A percentile compares a stretch with the other conserved stretches of the same genome.
These are phyloP conservation scores for Mobula birostris DNA, from an alignment of 2,113 vertebrate species.

Conservation along the genomic window DNA sequence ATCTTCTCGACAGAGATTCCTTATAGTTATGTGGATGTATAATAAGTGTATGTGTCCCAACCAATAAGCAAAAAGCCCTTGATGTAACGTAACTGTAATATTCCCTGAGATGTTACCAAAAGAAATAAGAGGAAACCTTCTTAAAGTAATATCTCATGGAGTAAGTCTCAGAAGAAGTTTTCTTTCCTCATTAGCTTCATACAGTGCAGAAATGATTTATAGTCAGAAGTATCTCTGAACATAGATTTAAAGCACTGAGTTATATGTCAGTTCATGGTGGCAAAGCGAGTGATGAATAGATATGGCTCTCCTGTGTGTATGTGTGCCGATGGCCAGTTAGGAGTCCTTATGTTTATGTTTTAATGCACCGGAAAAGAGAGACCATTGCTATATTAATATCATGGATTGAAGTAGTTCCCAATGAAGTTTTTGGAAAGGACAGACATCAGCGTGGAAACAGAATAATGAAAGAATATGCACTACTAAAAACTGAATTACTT, in stretches of 20 bases:
- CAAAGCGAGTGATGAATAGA: not conserved
- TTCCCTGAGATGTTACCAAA: not conserved
- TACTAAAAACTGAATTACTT: not conserved
- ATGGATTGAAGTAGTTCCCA: not conserved
- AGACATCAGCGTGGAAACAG: not conserved
- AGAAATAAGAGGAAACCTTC: not conserved
- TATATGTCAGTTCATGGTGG: not conserved
- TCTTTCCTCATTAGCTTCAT: not conserved
- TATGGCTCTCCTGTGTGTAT: not conserved
- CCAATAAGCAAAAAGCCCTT: not conserved
- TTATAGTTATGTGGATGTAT: not conserved
- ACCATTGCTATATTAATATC: not conserved
- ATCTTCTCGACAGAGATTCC: not conserved
- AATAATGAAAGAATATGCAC: not conserved
- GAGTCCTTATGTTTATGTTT: not conserved
- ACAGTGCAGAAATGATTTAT: constrained; percentile 1
- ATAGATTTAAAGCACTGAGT: not conserved
- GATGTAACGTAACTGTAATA: not conserved
- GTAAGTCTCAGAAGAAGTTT: not conserved
- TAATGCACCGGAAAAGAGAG: not conserved
- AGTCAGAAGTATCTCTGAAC: not conserved
- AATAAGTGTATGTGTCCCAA: not conserved
- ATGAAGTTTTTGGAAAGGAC: not conserved
- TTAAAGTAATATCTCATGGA: not conserved
- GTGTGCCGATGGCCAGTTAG: not conserved